Percentiles rank a stretch among this genome's conserved stretches.
Evolutionary conservation across 2,888 invertebrate genomes (phyloP).

Genomic region (Euplagia quadripunctaria): DNA sequence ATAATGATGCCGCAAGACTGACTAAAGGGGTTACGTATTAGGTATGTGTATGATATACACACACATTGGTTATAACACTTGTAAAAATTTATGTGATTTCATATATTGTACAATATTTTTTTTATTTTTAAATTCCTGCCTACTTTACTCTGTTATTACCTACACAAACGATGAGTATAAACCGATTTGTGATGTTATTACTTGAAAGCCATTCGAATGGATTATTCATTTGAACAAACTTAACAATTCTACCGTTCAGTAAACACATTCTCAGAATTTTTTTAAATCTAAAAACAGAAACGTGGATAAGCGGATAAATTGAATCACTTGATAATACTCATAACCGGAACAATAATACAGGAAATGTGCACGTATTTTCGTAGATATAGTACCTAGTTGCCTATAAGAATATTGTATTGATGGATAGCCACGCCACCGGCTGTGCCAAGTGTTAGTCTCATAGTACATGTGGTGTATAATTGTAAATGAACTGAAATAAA

Average conservation of each 20-base stretch:
- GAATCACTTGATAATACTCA: neutral
- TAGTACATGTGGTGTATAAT: too few relatives aligned
- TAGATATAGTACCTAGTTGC: neutral
- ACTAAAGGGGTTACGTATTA: neutral
- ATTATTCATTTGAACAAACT: neutral
- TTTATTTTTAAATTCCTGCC: neutral
- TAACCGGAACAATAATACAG: neutral
- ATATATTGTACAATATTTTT: neutral
- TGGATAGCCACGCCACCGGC: neutral
- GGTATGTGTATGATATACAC: neutral
- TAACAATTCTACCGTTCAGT: neutral
- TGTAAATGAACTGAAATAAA: neutral
- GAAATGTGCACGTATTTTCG: neutral
- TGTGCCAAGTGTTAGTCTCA: neutral
- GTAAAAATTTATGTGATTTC: neutral
- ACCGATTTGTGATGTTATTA: neutral
- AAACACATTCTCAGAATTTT: neutral
- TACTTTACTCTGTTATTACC: too few relatives aligned
- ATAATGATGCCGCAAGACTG: neutral
- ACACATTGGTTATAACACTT: neutral
- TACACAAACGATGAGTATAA: too few relatives aligned
- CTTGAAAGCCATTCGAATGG: neutral
- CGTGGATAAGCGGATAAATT: neutral
- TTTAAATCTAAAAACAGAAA: neutral
- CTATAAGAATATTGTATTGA: neutral